These are phyloP conservation scores for Lycocorax pyrrhopterus DNA, from an alignment of 2,113 vertebrate species.

Conservation along the genomic window DNA sequence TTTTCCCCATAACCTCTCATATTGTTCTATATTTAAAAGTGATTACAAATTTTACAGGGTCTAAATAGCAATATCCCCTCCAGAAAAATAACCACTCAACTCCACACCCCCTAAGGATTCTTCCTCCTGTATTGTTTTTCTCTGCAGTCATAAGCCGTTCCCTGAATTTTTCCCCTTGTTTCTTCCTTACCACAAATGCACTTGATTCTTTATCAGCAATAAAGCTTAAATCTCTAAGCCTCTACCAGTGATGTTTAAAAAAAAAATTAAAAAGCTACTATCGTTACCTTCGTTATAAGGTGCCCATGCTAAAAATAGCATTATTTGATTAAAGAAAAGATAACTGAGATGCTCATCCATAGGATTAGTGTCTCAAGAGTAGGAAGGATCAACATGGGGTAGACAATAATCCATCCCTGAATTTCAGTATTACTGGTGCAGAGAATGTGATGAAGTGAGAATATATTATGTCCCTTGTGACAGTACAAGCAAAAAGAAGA, in stretches of 20 bases:
- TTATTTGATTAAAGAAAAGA: conserved; percentile 31
- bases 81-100: background rate
- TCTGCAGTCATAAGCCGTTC: background rate
- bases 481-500: background rate
- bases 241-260: background rate
- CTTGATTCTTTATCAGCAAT: background rate
- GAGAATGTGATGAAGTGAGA: background rate
- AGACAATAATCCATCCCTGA: conserved; percentile 15
- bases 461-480: background rate
- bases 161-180: background rate
- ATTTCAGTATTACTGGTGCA: background rate
- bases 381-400: background rate
- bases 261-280: background rate
- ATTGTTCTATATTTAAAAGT: background rate
- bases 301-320: conserved; percentile 1
- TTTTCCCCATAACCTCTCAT: background rate
- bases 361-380: conserved; percentile 11
- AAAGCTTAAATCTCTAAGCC: background rate
- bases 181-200: background rate
- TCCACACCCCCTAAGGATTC: background rate
- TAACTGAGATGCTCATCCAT: background rate
- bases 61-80: background rate
- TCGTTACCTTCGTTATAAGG: background rate
- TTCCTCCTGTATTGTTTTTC: background rate
- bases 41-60: background rate